These are phyloP conservation scores for Melanostigma gelatinosum DNA, from an alignment of 2,113 vertebrate genomes.

Conservation along the genomic window DNA sequence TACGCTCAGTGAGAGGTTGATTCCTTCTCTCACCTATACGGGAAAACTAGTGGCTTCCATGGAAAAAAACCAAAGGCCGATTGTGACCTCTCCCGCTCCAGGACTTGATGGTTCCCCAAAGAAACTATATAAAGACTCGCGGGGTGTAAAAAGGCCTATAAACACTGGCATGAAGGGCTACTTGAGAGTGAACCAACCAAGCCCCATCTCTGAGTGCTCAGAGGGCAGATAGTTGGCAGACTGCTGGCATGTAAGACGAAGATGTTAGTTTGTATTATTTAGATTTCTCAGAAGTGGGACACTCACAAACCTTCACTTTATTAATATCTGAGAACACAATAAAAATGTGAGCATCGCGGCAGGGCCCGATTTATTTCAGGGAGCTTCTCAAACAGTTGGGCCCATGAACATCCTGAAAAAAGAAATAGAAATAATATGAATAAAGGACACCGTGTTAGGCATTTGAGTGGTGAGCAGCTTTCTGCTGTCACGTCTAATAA, in stretches of 20 bases:
- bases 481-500: constrained; percentile 76
- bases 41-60: constrained; percentile 14
- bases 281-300: constrained; percentile 16
- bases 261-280: constrained; percentile 46
- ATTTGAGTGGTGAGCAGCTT: constrained; percentile 34
- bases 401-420: background rate
- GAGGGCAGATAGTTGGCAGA: constrained; percentile 51
- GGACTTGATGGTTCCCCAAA: constrained; percentile 45
- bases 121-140: constrained; percentile 56
- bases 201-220: constrained; percentile 40
- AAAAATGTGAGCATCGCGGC: background rate
- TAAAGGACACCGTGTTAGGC: constrained; percentile 3
- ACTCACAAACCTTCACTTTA: background rate
- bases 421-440: background rate
- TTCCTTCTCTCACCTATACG: background rate
- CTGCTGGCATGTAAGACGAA: constrained; percentile 51
- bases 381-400: background rate
- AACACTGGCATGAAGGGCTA: constrained; percentile 66
- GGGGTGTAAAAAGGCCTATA: constrained; percentile 54
- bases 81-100: constrained; percentile 29
- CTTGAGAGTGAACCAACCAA: constrained; percentile 68
- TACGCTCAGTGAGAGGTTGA: background rate
- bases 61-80: constrained; percentile 31
- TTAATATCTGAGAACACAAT: background rate
- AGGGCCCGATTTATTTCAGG: background rate